A percentile compares a stretch with the other conserved stretches of the same genome.
Conservation (phyloP, 2,113 vertebrate species). For the Corythornis vintsioides region DNA sequence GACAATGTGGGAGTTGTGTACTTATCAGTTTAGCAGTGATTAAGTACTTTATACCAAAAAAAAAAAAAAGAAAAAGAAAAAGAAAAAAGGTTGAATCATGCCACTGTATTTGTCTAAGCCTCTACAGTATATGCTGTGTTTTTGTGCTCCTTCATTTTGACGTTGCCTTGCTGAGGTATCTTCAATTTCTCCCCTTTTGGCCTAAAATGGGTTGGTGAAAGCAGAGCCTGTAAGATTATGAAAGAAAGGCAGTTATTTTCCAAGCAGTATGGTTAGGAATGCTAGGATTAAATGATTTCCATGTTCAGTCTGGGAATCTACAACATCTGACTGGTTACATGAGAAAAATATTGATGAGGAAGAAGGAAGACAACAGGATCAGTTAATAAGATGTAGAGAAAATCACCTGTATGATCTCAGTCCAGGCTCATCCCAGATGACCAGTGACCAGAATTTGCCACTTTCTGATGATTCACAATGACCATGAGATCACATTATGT, state of each 20-base stretch:
- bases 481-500: background rate
- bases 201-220: conserved; percentile 58
- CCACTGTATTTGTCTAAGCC: background rate
- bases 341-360: background rate
- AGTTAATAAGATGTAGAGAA: background rate
- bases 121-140: background rate
- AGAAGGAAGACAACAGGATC: background rate
- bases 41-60: background rate
- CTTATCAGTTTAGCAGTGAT: background rate
- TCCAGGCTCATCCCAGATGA: background rate
- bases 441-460: background rate
- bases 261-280: background rate
- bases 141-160: background rate
- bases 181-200: conserved; percentile 46
- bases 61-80: background rate
- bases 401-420: background rate
- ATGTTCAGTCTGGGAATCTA: background rate
- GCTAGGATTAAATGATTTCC: background rate
- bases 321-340: background rate
- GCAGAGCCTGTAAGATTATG: conserved; percentile 45
- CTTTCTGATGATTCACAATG: background rate
- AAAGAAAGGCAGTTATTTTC: conserved; percentile 31
- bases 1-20: background rate
- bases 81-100: background rate
- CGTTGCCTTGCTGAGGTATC: conserved; percentile 45